Conservation (phyloP, 2,113 vertebrate species). For the Alexandromys fortis region DNA sequence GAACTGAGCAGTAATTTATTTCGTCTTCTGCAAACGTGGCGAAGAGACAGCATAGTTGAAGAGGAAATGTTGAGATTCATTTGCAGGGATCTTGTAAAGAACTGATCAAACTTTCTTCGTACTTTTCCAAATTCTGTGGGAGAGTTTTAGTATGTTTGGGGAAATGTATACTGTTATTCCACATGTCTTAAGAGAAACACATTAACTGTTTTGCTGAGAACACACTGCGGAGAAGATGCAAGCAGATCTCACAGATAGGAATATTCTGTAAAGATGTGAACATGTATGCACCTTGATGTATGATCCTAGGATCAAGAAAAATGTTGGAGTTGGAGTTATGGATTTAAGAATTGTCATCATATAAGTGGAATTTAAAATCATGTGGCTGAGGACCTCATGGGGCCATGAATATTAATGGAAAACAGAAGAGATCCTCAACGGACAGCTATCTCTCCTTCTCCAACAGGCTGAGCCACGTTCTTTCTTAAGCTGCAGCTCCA, state of each 20-base stretch:
- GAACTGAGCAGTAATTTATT: not conserved
- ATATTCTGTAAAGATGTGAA: not conserved
- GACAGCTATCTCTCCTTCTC: not conserved
- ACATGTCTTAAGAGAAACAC: not conserved
- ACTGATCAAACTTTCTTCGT: not conserved
- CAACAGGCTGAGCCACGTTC: not conserved
- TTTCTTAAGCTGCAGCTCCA: not conserved
- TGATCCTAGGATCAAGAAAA: constrained; percentile 55
- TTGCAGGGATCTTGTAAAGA: not conserved
- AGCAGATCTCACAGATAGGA: not conserved
- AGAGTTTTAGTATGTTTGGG: not conserved
- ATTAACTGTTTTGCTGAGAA: not conserved
- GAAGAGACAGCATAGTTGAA: not conserved
- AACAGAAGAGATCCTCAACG: not conserved
- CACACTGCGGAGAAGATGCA: not conserved
- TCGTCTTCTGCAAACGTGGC: not conserved
- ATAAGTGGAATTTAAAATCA: constrained; percentile 32
- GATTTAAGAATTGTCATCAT: constrained; percentile 61
- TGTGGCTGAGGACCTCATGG: not conserved
- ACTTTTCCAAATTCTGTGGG: not conserved
- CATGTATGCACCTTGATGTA: constrained; percentile 7
- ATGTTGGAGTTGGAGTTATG: constrained; percentile 7
- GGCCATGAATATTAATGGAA: not conserved
- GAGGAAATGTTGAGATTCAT: not conserved
- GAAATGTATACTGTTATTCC: not conserved